Evolutionary conservation across 2,797 vertebrate genomes (phyloP).

Genomic region (Cygnus olor): DNA sequence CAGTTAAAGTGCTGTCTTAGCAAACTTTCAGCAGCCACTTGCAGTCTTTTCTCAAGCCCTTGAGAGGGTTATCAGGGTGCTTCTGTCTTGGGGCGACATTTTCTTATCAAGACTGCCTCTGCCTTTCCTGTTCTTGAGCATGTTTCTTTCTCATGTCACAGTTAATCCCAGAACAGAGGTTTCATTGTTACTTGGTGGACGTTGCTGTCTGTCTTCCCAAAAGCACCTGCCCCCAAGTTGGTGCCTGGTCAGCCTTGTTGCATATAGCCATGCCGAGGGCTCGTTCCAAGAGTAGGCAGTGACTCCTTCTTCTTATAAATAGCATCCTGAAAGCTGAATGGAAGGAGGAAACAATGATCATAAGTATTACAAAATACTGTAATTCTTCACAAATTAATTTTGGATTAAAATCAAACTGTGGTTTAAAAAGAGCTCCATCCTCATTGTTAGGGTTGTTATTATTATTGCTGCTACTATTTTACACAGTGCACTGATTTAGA

Average conservation of each 20-base stretch:
- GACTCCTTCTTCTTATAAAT: slow-evolving; percentile 9
- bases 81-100: not conserved
- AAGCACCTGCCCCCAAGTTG: not conserved
- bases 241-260: not conserved
- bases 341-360: slow-evolving; percentile 1
- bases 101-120: not conserved
- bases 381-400: slow-evolving; percentile 36
- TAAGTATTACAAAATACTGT: not conserved
- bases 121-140: not conserved
- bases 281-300: not conserved
- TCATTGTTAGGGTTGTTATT: not conserved
- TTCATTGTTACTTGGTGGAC: not conserved
- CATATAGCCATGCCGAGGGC: not conserved
- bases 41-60: not conserved
- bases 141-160: not conserved
- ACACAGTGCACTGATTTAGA: fast-evolving
- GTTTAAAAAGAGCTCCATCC: not conserved
- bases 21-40: not conserved
- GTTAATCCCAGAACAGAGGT: not conserved
- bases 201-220: not conserved
- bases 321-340: not conserved
- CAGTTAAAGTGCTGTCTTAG: not conserved
- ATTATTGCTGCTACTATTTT: not conserved
- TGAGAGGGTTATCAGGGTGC: fast-evolving
- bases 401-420: not conserved